These are phyloP conservation scores for Ladona fulva DNA, from an alignment of 1,140 invertebrate genomes.

Conservation along the genomic window DNA sequence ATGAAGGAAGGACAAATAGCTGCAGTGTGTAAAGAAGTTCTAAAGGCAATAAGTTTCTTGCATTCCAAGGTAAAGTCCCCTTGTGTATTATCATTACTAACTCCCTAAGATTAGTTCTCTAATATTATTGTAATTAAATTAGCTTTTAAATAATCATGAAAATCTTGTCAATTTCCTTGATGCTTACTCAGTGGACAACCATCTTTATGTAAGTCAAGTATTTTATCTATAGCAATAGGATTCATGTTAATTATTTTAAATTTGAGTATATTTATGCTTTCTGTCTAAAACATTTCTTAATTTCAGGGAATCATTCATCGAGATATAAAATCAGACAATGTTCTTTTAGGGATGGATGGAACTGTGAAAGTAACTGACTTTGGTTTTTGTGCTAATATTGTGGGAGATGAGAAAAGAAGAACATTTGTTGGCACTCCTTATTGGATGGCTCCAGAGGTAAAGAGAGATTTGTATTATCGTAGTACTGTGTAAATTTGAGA, in stretches of 20 bases:
- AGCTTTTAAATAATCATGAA: slow-evolving; percentile 68
- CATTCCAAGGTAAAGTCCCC: slow-evolving; percentile 56
- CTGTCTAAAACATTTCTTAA: slow-evolving; percentile 15
- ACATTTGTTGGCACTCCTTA: slow-evolving; percentile 92
- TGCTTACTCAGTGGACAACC: slow-evolving; percentile 77
- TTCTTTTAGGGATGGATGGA: slow-evolving; percentile 92
- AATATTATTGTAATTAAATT: neutral
- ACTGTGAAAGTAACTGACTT: slow-evolving; percentile 96
- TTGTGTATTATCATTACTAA: neutral
- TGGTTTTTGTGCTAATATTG: slow-evolving; percentile 89
- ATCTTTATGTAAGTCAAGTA: slow-evolving; percentile 65
- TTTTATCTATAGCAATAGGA: no score
- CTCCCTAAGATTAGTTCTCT: neutral
- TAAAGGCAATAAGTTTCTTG: slow-evolving; percentile 86
- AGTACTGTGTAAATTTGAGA: no score
- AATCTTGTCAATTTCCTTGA: slow-evolving; percentile 97
- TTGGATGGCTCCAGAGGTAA: slow-evolving; percentile 79
- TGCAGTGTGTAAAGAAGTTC: slow-evolving; percentile 83
- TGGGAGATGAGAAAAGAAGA: slow-evolving; percentile 86
- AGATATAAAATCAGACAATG: slow-evolving; percentile 95
- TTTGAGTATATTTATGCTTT: neutral
- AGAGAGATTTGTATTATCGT: slow-evolving; percentile 22
- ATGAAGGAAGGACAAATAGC: slow-evolving; percentile 98
- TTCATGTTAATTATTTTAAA: neutral
- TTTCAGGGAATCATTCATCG: slow-evolving; percentile 72